Base-by-base conservation (phyloP, 2,888 invertebrate genomes). In the Tryphoninae sp. region DNA sequence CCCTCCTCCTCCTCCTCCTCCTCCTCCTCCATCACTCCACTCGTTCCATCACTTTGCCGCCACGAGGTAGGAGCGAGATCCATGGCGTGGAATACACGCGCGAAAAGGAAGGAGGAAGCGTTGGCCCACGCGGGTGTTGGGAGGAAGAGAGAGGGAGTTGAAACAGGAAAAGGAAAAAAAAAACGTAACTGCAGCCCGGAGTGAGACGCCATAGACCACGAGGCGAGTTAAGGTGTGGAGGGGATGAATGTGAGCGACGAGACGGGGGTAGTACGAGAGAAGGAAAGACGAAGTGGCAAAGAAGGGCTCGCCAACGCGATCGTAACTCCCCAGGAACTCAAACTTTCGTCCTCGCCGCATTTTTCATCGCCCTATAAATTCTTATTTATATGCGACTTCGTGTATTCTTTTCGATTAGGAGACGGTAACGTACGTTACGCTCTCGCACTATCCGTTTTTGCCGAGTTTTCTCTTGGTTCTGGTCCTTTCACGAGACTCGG, bases 341-440 rank as follows among this genome's bases (percentile, higher is more conserved):
- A 83, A 79, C 72, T 84, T 83, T 82, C 83, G 79, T 83, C 85
- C 82, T 78, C 76, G 65, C 84, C 88, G 88, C 90, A 91, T 91
- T 91, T 90, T 91, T 91, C 91, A 91, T 91, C 91, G 90, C 13
- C 89, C 90, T 89, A 89, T 91, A 91, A 91, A 91, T 91, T 91
- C 91, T 91, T 91, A 90, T 91, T 91, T 91, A 91, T 91, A 91
- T 91, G 91, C 91, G 89, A 89, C 89, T 89, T 87, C 87, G 87
- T 89, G 90, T 90, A n/a, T 89, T 89, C 89, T 87, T 88, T 88
- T 88, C 90, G 90, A 90, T 91, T 90, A 90, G 88, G 85, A 65
- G 79, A 75, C 58, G 69, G 59, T 55, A 51, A 72, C 75, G 83
- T 81, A 81, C 76, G 73, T 82, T 80, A 55, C 74, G 65, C 72